Conservation (phyloP, 2,888 invertebrate species). For the Cosmia trapezina region DNA sequence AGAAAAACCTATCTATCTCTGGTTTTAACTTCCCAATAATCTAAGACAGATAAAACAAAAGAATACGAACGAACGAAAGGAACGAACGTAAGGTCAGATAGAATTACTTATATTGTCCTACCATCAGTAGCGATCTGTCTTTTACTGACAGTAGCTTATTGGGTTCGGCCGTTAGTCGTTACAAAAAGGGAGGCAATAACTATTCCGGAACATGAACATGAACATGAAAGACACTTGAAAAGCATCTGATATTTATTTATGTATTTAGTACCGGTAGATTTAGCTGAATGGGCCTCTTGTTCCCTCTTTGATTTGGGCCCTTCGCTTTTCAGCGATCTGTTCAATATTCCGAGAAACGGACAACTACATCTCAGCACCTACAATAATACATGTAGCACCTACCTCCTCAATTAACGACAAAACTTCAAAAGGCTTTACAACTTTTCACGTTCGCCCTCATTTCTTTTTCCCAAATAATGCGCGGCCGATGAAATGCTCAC, state of each 20-base stretch:
- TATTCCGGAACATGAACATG: background rate
- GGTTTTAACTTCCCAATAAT: too few species aligned
- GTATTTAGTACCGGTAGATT: background rate
- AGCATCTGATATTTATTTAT: background rate
- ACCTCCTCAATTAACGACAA: slow-evolving; percentile 7
- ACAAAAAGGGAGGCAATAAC: background rate
- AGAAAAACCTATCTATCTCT: too few species aligned
- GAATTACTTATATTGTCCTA: too few species aligned
- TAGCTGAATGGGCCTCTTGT: background rate
- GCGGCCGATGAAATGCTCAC: slow-evolving; percentile 57
- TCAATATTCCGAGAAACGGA: background rate
- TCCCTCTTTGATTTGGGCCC: background rate
- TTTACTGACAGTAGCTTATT: too few species aligned
- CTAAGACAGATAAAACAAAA: too few species aligned
- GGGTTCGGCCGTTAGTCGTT: too few species aligned
- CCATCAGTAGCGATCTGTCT: too few species aligned
- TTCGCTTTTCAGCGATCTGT: background rate
- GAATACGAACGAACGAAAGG: too few species aligned
- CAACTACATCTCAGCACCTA: background rate
- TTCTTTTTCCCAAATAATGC: slow-evolving; percentile 45
- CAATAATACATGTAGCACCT: background rate
- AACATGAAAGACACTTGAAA: background rate
- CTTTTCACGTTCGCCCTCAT: slow-evolving; percentile 57
- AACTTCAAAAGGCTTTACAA: background rate
- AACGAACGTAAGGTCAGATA: too few species aligned